A percentile compares a stretch with the other conserved stretches of the same genome.
phyloP scores from a whole-genome alignment of 2,797 vertebrate genomes.

The Brachymystax lenok region DNA sequence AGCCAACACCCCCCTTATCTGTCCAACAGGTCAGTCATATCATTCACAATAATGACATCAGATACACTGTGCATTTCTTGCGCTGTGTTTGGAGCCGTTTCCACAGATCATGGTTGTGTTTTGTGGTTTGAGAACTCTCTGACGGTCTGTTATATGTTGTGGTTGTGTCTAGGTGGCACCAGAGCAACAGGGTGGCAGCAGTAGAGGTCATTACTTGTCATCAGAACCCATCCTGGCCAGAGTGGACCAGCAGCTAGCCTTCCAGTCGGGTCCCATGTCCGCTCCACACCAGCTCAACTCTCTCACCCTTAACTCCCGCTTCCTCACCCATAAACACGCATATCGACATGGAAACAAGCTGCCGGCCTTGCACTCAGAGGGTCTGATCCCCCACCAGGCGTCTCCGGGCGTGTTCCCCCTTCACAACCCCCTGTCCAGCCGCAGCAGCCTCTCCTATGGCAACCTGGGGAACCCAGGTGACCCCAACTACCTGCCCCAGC shows the following conservation, averaged over 20 bases:
- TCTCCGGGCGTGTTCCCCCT: slow-evolving; percentile 72
- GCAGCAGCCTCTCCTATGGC: slow-evolving; percentile 89
- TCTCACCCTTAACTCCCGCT: slow-evolving; percentile 85
- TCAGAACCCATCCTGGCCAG: slow-evolving; percentile 79
- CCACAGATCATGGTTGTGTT: background rate
- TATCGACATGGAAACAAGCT: slow-evolving; percentile 75
- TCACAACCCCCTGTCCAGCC: slow-evolving; percentile 79
- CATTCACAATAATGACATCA: background rate
- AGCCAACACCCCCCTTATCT: slow-evolving; percentile 87
- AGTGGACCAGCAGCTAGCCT: slow-evolving; percentile 70
- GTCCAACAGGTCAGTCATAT: slow-evolving; percentile 84
- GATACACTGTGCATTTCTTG: background rate
- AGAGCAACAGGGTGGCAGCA: slow-evolving; percentile 73
- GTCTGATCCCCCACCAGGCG: slow-evolving; percentile 68
- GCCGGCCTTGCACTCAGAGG: slow-evolving; percentile 74
- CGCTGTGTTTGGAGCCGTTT: background rate
- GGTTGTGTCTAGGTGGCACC: slow-evolving; percentile 46
- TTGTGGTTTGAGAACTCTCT: slow-evolving; percentile 10
- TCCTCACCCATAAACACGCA: slow-evolving; percentile 86
- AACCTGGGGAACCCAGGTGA: slow-evolving; percentile 82
- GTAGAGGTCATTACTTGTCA: slow-evolving; percentile 75
- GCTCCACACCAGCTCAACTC: slow-evolving; percentile 83
- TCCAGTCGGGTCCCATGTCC: slow-evolving; percentile 62
- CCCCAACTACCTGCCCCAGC: slow-evolving; percentile 76
- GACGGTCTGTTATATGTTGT: slow-evolving; percentile 8